phyloP scores from a whole-genome alignment of 2,113 vertebrate species.

The Apistogramma diplotaenia region DNA sequence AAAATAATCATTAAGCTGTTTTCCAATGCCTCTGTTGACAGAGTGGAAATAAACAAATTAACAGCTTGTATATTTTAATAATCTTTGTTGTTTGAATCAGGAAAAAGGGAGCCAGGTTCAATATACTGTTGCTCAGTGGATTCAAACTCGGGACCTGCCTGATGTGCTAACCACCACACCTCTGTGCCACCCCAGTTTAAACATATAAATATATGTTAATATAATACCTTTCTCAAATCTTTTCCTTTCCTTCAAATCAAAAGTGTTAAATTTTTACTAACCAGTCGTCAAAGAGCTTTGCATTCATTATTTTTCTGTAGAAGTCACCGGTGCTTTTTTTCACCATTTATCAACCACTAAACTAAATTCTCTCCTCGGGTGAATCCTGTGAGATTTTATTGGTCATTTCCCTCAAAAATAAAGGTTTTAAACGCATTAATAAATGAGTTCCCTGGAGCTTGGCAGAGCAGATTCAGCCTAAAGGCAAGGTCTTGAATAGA shows the following conservation, averaged over 20 bases:
- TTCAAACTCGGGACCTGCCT: background rate
- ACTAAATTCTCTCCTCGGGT: background rate
- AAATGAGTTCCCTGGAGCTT: conserved; percentile 32
- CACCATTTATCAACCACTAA: background rate
- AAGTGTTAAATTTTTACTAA: background rate
- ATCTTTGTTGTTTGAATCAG: background rate
- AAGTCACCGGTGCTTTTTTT: background rate
- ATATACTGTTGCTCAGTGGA: background rate
- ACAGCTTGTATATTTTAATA: background rate
- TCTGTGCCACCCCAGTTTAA: background rate
- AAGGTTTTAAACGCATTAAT: conserved; percentile 32
- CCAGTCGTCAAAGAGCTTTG: background rate
- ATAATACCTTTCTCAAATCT: background rate
- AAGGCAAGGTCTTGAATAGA: conserved; percentile 36
- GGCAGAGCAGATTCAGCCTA: conserved; percentile 43
- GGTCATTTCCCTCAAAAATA: conserved; percentile 23
- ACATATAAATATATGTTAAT: background rate
- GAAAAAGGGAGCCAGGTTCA: background rate
- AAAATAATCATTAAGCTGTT: background rate
- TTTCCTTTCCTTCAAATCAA: background rate
- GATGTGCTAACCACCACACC: background rate
- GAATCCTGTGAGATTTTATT: background rate
- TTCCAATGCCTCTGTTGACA: background rate
- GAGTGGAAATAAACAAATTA: background rate
- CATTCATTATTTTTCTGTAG: background rate